Conservation (phyloP, 2,113 vertebrate species). For the Promerops cafer region DNA sequence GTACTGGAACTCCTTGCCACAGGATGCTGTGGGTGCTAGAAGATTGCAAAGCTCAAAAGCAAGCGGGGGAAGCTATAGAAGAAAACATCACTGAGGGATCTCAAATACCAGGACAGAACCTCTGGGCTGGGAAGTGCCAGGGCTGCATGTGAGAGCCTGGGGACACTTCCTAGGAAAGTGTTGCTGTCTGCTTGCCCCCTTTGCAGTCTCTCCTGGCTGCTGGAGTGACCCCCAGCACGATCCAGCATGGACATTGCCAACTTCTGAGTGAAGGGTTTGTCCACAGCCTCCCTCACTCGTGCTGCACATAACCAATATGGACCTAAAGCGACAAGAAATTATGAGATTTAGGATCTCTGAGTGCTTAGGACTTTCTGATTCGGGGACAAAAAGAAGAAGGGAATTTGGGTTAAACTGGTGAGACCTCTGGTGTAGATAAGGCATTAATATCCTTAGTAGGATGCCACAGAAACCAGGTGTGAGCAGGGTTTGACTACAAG, state of each 20-base stretch:
- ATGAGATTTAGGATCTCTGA: accelerated
- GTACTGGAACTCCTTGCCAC: background rate
- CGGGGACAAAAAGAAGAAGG: background rate
- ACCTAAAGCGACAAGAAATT: background rate
- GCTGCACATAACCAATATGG: background rate
- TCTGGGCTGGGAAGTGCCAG: background rate
- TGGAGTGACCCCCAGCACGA: background rate
- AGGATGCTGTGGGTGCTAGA: background rate
- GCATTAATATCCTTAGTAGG: background rate
- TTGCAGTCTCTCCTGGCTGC: background rate
- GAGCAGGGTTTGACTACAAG: background rate
- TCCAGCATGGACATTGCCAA: background rate
- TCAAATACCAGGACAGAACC: background rate
- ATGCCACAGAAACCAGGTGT: background rate
- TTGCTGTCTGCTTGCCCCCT: background rate
- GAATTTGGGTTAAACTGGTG: background rate
- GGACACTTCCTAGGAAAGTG: background rate
- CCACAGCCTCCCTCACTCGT: background rate
- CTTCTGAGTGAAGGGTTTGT: background rate
- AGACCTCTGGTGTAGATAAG: background rate
- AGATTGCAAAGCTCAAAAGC: background rate
- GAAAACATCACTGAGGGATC: background rate
- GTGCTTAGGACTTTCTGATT: background rate
- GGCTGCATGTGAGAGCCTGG: background rate
- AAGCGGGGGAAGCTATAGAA: background rate